Evolutionary conservation across 2,113 vertebrate species (phyloP), one percentile per base, ranked within the genome.

Genomic region (Periophthalmus modestus): DNA sequence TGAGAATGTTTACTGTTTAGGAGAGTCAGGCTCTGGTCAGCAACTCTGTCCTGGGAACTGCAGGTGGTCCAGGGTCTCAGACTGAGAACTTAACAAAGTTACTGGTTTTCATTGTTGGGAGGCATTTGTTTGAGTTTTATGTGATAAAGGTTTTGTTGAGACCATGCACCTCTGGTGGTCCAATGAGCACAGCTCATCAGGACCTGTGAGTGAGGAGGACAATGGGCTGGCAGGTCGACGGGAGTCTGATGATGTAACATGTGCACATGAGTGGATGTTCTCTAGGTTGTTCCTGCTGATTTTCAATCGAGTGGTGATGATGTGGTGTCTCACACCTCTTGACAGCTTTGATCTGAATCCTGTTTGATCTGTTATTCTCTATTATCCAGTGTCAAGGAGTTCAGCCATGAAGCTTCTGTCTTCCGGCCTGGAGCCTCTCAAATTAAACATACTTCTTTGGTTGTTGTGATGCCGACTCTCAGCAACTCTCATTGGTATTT

Each of bases 61-160:
- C 87, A 83, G 80, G 82, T 84, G 84, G 71, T 67, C 23, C 67
- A 54, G 58, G 80, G 73, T 84, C 75, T 78, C 77, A 85, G 78
- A 78, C 68, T 23, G 59, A 63, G 59, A 73, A 61, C 71, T 71
- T 82, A 89, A 89, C 18, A 4, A 28, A 71, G 78, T 87, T 83
- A 85, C 67, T 36, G 58, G 19, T 68, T 82, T 71, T 36, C 74
- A 79, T 14, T 69, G 74, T 84, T 82, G 43, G 10, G 21, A 70
- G 23, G 80, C 78, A 82, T 85, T 85, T 88, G 83, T 79, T 85
- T 68, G 39, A 73, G 69, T 84, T 86, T 80, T 73, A 73, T 80
- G 71, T 12, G 46, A 74, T 85, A 69, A 73, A 50, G 61, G 85
- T 77, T 11, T 82, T 68, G 66, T 66, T 59, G 59, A 73, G 77